A percentile compares a stretch with the other conserved stretches of the same genome.
Conservation (phyloP, 2,888 invertebrate genomes). For the Zeuzera pyrina region DNA sequence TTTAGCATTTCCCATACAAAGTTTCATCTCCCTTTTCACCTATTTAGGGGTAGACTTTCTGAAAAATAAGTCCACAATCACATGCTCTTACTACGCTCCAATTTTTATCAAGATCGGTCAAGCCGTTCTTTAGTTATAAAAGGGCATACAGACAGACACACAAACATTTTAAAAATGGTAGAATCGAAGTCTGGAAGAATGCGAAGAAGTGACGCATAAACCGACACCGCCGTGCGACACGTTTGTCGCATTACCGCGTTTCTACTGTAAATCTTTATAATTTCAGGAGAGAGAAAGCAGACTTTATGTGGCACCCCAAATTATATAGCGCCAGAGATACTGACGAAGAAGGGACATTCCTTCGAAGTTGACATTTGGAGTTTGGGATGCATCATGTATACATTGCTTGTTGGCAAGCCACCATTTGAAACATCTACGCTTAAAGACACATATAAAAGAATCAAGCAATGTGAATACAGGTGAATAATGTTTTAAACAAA, state of each 20-base stretch:
- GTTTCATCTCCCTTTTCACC: too few relatives aligned
- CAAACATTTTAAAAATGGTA: too few relatives aligned
- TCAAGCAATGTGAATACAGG: constrained; percentile 95
- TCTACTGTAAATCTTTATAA: constrained; percentile 1
- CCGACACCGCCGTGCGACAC: neutral
- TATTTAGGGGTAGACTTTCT: too few relatives aligned
- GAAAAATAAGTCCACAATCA: too few relatives aligned
- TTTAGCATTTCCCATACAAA: too few relatives aligned
- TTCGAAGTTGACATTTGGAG: constrained; percentile 99
- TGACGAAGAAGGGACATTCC: constrained; percentile 97
- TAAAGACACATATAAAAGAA: constrained; percentile 95
- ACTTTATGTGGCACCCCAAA: constrained; percentile 99
- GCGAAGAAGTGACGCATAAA: neutral
- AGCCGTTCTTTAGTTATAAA: neutral
- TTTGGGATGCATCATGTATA: constrained; percentile 99
- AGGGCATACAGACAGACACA: neutral
- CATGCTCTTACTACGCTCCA: too few relatives aligned
- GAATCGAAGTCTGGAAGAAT: too few relatives aligned
- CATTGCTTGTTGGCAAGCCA: constrained; percentile 95
- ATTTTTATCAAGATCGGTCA: too few relatives aligned
- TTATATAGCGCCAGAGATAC: constrained; percentile 98
- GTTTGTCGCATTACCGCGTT: neutral
- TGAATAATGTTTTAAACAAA: constrained; percentile 22
- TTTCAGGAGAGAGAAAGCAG: constrained; percentile 81
- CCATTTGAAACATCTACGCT: constrained; percentile 97